phyloP scores from a whole-genome alignment of 2,888 invertebrate genomes.

The Pogonocherus hispidulus region DNA sequence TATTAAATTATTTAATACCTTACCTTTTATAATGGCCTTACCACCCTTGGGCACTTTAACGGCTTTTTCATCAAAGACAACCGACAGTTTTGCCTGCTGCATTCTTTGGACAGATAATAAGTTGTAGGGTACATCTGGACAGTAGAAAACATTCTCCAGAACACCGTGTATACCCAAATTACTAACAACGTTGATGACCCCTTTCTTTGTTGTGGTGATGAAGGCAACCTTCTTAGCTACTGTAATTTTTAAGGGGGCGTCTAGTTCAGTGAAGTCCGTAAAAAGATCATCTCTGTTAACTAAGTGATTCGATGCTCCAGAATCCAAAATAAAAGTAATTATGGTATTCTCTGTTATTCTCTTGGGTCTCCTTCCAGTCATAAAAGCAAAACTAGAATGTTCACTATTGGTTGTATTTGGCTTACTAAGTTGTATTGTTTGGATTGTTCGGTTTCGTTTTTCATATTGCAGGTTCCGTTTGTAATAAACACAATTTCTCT shows the following conservation, averaged over 20 bases:
- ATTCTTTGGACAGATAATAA: no score
- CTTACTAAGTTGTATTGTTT: background rate
- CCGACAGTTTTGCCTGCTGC: no score
- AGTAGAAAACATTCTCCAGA: slow-evolving; percentile 53
- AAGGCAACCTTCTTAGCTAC: slow-evolving; percentile 38
- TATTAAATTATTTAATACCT: no score
- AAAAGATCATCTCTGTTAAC: slow-evolving; percentile 14
- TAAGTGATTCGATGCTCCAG: slow-evolving; percentile 46
- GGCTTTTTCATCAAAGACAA: slow-evolving; percentile 32
- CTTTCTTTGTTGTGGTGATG: slow-evolving; percentile 49
- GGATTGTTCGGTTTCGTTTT: background rate
- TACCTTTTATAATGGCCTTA: background rate
- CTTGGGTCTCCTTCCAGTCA: background rate
- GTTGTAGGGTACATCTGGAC: no score
- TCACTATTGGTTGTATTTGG: background rate
- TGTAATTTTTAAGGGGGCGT: slow-evolving; percentile 30
- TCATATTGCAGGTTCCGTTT: background rate
- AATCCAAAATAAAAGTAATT: slow-evolving; percentile 43
- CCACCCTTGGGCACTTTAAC: background rate
- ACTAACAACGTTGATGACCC: slow-evolving; percentile 52
- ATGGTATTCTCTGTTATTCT: background rate
- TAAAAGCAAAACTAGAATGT: background rate
- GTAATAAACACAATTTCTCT: slow-evolving; percentile 9
- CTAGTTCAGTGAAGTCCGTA: slow-evolving; percentile 17
- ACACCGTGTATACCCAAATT: slow-evolving; percentile 47